These are phyloP conservation scores for Drosophila murphyi DNA, from an alignment of 1,140 invertebrate species.

Conservation along the genomic window DNA sequence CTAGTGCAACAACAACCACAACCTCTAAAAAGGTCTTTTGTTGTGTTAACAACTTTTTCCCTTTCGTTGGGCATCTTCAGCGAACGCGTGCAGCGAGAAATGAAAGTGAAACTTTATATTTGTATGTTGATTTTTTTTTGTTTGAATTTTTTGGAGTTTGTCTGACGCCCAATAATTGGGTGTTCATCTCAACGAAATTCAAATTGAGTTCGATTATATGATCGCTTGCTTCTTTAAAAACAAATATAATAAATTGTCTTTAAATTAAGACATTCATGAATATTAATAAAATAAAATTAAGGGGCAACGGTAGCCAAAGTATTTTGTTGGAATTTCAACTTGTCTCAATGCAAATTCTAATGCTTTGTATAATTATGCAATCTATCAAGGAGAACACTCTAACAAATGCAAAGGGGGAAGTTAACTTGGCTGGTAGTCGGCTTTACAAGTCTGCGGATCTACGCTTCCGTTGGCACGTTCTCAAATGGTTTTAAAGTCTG, in stretches of 20 bases:
- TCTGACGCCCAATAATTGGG: slow-evolving; percentile 44
- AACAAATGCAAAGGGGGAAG: background rate
- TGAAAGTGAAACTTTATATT: slow-evolving; percentile 71
- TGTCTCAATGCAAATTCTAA: slow-evolving; percentile 65
- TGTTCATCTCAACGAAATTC: slow-evolving; percentile 64
- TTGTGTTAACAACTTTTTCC: slow-evolving; percentile 71
- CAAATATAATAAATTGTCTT: background rate
- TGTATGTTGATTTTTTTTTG: background rate
- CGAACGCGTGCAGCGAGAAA: slow-evolving; percentile 49
- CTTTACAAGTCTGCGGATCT: slow-evolving; percentile 13
- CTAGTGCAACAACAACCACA: slow-evolving; percentile 50
- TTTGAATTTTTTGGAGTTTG: background rate
- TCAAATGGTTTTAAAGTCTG: background rate
- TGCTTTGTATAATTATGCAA: slow-evolving; percentile 43
- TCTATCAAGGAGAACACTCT: slow-evolving; percentile 21
- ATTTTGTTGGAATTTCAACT: slow-evolving; percentile 5
- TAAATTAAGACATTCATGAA: slow-evolving; percentile 42
- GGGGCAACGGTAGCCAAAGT: slow-evolving; percentile 10
- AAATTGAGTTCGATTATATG: slow-evolving; percentile 60
- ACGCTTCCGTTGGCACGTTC: slow-evolving; percentile 46
- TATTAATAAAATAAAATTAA: slow-evolving; percentile 16
- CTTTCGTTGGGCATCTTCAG: slow-evolving; percentile 61
- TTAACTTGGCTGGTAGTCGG: slow-evolving; percentile 14
- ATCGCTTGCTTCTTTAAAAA: slow-evolving; percentile 18
- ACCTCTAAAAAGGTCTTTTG: slow-evolving; percentile 63